Evolutionary conservation across 2,888 invertebrate genomes (phyloP).

Genomic region (Sacculina carcini): DNA sequence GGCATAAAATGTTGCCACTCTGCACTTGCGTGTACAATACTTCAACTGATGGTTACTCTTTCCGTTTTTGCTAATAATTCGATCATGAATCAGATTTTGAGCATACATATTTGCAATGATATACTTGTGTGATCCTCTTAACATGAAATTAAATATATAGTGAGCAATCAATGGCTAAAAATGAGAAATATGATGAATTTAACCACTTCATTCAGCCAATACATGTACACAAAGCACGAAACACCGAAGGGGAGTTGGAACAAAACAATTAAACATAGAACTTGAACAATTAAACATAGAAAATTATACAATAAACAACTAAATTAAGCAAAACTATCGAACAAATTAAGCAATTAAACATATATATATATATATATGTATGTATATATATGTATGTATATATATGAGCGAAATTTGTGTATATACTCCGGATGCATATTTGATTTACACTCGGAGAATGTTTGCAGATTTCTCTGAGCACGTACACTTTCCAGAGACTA

Average conservation of each 20-base stretch:
- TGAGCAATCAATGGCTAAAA: background rate
- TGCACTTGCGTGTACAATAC: no score
- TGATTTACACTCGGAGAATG: no score
- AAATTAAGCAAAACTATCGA: background rate
- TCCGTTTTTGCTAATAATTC: no score
- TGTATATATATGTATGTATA: conserved; percentile 1
- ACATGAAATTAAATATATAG: background rate
- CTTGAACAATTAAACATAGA: background rate
- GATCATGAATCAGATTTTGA: no score
- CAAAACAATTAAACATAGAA: background rate
- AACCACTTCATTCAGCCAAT: background rate
- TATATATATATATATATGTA: conserved; percentile 3
- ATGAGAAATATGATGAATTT: background rate
- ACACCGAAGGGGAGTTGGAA: background rate
- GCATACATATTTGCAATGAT: no score
- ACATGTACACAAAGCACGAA: background rate
- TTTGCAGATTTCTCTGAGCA: no score
- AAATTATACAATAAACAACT: background rate
- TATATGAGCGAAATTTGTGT: background rate
- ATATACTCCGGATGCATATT: no score
- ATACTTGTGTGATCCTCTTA: no score
- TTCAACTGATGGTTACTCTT: no score
- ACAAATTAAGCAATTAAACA: background rate
- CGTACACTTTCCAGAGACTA: no score
- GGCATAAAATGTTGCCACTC: no score